Percentiles rank a stretch among this genome's conserved stretches.
Conservation (phyloP, 2,113 vertebrate species). For the Odontesthes bonariensis region DNA sequence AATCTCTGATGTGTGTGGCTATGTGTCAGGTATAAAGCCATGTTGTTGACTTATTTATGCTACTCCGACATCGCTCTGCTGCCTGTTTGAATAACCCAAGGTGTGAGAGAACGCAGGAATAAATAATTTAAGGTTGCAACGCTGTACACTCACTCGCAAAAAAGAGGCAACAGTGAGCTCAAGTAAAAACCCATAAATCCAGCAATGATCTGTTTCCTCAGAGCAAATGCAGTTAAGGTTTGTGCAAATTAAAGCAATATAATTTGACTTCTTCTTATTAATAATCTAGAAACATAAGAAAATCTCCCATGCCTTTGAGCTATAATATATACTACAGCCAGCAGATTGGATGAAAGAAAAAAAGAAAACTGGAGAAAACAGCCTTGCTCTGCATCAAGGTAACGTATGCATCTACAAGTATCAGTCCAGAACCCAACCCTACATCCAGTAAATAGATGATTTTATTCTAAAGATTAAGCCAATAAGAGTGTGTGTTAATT, state of each 20-base stretch:
- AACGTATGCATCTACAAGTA: neutral
- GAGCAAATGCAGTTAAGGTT: neutral
- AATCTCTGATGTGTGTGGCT: constrained; percentile 25
- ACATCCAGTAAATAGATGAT: too few species aligned
- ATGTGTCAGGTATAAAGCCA: constrained; percentile 48
- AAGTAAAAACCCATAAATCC: neutral
- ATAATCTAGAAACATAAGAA: neutral
- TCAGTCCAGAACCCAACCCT: too few species aligned
- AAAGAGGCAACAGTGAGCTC: constrained; percentile 12
- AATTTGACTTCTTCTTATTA: neutral
- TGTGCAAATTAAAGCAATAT: too few species aligned
- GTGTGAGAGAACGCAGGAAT: constrained; percentile 55
- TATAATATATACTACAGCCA: neutral
- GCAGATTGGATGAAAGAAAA: neutral
- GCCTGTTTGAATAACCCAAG: constrained; percentile 46
- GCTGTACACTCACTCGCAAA: constrained; percentile 17
- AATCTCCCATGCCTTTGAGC: neutral
- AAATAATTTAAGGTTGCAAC: constrained; percentile 62
- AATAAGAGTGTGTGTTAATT: neutral
- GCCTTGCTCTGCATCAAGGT: neutral
- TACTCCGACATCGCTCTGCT: constrained; percentile 40
- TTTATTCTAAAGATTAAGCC: neutral
- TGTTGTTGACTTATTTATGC: constrained; percentile 64
- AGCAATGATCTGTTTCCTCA: neutral
- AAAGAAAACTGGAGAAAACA: neutral